Evolutionary conservation across 2,797 vertebrate genomes (phyloP).

Genomic region (Tenualosa thibaudeaui): DNA sequence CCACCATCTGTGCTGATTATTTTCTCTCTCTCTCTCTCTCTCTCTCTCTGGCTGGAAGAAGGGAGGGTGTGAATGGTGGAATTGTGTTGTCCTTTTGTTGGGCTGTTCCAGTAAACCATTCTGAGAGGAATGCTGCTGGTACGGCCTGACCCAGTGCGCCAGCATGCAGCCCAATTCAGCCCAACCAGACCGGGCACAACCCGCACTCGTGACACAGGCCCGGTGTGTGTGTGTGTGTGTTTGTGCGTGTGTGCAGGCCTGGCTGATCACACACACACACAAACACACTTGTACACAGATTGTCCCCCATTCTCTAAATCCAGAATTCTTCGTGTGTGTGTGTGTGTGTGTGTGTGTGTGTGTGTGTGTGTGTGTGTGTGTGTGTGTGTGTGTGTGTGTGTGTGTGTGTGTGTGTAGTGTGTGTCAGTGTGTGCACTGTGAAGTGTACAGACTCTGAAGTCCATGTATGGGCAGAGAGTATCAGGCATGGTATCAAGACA

Average conservation of each 20-base stretch:
- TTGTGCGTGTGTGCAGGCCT: constrained; percentile 63
- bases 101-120: constrained; percentile 57
- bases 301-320: background rate
- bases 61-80: constrained; percentile 64
- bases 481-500: too few relatives aligned
- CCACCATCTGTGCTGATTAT: background rate
- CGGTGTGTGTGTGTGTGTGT: constrained; percentile 53
- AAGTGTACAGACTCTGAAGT: too few relatives aligned
- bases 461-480: too few relatives aligned
- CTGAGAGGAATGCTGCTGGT: constrained; percentile 70
- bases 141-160: constrained; percentile 42
- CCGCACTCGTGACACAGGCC: constrained; percentile 57
- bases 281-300: background rate
- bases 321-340: background rate
- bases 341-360: background rate
- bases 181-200: constrained; percentile 51
- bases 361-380: background rate
- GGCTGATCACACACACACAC: constrained; percentile 29
- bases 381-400: background rate
- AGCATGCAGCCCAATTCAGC: background rate
- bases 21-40: constrained; percentile 12
- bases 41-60: constrained; percentile 41
- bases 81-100: constrained; percentile 67
- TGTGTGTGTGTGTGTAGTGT: background rate
- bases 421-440: background rate